A percentile compares a stretch with the other conserved stretches of the same genome.
Evolutionary conservation across 2,113 vertebrate species (phyloP).

Genomic region (Chelonoidis abingdonii): DNA sequence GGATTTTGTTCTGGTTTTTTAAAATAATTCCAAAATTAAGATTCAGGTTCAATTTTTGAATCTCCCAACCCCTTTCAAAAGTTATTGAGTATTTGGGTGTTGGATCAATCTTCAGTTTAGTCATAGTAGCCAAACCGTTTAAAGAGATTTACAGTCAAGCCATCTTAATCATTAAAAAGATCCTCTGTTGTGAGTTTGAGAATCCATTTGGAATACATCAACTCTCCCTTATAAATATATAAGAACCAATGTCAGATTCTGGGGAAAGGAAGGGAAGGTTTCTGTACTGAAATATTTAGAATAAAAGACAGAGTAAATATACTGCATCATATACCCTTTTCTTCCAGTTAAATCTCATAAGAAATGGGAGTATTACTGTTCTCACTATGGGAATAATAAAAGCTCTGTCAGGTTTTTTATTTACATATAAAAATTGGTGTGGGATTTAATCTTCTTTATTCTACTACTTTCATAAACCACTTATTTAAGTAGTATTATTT

Average conservation of each 20-base stretch:
- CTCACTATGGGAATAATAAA: not conserved
- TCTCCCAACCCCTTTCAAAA: not conserved
- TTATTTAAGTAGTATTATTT: conserved; percentile 25
- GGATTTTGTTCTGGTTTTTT: not conserved
- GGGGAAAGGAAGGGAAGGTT: conserved; percentile 8
- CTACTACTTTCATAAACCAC: not conserved
- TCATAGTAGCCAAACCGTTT: not conserved
- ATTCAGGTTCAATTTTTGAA: not conserved
- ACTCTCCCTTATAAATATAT: not conserved
- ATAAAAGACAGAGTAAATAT: not conserved
- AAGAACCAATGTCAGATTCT: not conserved
- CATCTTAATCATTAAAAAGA: not conserved
- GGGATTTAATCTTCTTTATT: not conserved
- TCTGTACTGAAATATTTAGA: conserved; percentile 20
- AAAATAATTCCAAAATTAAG: not conserved
- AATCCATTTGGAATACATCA: not conserved
- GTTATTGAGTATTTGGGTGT: rapidly evolving
- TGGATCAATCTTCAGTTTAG: not conserved
- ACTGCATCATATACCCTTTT: not conserved
- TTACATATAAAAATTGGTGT: not conserved
- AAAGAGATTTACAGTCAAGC: not conserved
- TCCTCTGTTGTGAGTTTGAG: not conserved
- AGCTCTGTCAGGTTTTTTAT: not conserved
- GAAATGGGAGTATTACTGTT: not conserved
- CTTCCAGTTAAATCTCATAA: not conserved